These are phyloP conservation scores for Rhynchopsitta pachyrhyncha DNA, from an alignment of 2,113 vertebrate species.

Conservation along the genomic window DNA sequence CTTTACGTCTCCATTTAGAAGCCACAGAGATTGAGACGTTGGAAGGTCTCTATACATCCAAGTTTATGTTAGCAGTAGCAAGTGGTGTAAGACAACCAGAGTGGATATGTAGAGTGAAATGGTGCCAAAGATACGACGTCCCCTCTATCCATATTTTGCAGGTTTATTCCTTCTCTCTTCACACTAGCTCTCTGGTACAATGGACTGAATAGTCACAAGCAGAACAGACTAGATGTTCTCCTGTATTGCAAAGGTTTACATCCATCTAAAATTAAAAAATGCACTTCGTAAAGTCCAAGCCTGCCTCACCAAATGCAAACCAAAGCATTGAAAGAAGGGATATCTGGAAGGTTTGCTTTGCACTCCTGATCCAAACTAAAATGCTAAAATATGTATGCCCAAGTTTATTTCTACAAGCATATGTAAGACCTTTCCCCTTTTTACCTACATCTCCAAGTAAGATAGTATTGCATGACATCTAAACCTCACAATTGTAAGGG, in stretches of 20 bases:
- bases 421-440: not conserved
- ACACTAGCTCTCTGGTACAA: not conserved
- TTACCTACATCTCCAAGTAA: not conserved
- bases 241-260: not conserved
- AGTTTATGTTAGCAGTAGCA: not conserved
- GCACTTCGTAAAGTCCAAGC: not conserved
- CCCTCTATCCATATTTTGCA: not conserved
- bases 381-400: not conserved
- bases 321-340: not conserved
- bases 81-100: not conserved
- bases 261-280: not conserved
- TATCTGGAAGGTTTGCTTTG: not conserved
- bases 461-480: not conserved
- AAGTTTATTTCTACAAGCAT: not conserved
- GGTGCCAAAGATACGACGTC: not conserved
- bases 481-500: not conserved
- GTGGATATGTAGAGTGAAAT: not conserved
- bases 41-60: not conserved
- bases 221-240: not conserved
- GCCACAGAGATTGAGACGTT: rapidly evolving
- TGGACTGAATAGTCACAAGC: not conserved
- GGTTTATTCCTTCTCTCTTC: not conserved
- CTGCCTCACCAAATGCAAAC: not conserved
- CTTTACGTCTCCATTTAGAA: not conserved
- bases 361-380: not conserved